Conservation (phyloP, 2,797 vertebrate species). For the Rhinichthys osculus region DNA sequence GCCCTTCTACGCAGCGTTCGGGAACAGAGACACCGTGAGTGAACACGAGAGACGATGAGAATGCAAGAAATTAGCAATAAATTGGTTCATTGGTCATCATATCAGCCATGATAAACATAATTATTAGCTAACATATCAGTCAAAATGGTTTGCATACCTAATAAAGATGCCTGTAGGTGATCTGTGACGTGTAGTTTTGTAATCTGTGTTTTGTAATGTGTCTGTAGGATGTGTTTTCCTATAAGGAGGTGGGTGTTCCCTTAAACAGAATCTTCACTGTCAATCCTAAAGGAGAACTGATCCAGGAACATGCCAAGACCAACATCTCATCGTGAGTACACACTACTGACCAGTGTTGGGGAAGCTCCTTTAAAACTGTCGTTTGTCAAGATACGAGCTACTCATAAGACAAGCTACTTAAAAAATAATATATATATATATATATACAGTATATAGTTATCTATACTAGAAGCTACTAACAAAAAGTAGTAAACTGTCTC, state of each 20-base stretch:
- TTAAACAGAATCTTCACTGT: slow-evolving; percentile 97
- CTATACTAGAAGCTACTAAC: neutral
- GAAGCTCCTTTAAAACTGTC: neutral
- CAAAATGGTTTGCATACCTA: neutral
- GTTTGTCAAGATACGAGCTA: no score
- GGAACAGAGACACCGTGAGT: slow-evolving; percentile 93
- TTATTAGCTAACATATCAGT: neutral
- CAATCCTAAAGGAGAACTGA: slow-evolving; percentile 96
- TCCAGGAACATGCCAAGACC: slow-evolving; percentile 97
- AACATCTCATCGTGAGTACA: slow-evolving; percentile 95
- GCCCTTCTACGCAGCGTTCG: slow-evolving; percentile 97
- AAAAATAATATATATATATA: no score
- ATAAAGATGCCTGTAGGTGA: neutral
- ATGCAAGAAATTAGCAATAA: neutral
- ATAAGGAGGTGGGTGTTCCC: slow-evolving; percentile 95
- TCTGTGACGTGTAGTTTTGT: neutral
- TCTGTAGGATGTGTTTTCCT: slow-evolving; percentile 93
- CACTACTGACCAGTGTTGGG: neutral
- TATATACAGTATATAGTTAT: no score
- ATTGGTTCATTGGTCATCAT: neutral
- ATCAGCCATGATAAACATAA: neutral
- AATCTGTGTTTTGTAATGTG: neutral
- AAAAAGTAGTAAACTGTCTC: neutral
- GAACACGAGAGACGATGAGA: neutral
- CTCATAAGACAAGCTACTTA: neutral